phyloP scores from a whole-genome alignment of 2,797 vertebrate genomes.

The Girardinus metallicus region DNA sequence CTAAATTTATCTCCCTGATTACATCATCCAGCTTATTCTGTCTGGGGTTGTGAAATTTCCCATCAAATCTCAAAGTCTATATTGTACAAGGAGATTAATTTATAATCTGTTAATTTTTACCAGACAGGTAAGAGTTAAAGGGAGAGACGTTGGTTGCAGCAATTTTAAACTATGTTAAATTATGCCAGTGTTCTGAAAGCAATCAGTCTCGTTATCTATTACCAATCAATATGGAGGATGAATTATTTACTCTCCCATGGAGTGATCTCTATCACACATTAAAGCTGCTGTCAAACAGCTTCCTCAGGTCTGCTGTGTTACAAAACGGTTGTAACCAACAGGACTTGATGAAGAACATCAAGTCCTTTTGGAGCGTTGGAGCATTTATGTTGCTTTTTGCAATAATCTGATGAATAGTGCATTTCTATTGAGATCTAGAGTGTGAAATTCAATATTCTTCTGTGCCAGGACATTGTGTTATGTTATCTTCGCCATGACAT shows the following conservation, averaged over 20 bases:
- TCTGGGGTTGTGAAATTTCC: neutral
- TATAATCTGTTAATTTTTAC: neutral
- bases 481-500: neutral
- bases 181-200: neutral
- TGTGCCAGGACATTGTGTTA: neutral
- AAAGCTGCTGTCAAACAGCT: neutral
- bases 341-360: neutral
- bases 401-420: neutral
- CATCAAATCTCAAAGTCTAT: neutral
- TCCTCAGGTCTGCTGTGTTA: neutral
- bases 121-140: neutral
- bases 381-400: neutral
- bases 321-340: no score
- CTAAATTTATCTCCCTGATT: neutral
- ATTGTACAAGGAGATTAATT: neutral
- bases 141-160: neutral
- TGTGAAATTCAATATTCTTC: neutral
- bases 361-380: neutral
- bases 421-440: neutral
- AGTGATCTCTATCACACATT: neutral
- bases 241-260: neutral
- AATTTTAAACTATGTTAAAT: neutral
- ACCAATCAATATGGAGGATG: neutral
- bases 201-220: neutral
- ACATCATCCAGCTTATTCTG: neutral